These are phyloP conservation scores for Tinea semifulvella DNA, from an alignment of 2,888 invertebrate species.

Conservation along the genomic window DNA sequence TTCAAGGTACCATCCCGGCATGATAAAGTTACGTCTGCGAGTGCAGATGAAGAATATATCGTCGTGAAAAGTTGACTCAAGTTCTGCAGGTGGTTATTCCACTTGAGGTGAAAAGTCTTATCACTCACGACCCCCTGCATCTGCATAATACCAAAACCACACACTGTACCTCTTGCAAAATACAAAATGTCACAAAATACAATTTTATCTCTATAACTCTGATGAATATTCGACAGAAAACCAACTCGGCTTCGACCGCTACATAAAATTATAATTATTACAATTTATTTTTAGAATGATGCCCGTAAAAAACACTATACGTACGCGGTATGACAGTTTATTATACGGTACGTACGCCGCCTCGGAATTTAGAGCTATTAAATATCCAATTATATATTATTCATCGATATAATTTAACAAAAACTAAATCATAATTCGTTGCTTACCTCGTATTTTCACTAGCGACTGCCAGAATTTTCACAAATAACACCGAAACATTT, in stretches of 20 bases:
- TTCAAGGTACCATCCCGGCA: slow-evolving; percentile 76
- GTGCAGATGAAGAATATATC: slow-evolving; percentile 73
- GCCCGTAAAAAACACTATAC: slow-evolving; percentile 68
- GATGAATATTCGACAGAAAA: slow-evolving; percentile 58
- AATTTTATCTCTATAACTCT: slow-evolving; percentile 23
- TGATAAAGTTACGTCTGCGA: slow-evolving; percentile 76
- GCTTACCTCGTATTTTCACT: slow-evolving; percentile 58
- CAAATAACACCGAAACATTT: slow-evolving; percentile 65
- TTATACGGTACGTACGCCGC: slow-evolving; percentile 64
- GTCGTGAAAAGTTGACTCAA: slow-evolving; percentile 74
- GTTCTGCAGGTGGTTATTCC: slow-evolving; percentile 79
- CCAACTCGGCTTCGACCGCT: slow-evolving; percentile 60
- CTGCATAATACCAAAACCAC: slow-evolving; percentile 46
- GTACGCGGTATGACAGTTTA: slow-evolving; percentile 67
- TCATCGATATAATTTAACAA: slow-evolving; percentile 38
- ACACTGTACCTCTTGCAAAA: neutral
- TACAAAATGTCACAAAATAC: neutral
- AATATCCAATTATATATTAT: slow-evolving; percentile 52
- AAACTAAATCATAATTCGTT: slow-evolving; percentile 38
- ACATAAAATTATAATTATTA: slow-evolving; percentile 69
- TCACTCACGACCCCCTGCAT: slow-evolving; percentile 69
- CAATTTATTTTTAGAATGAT: slow-evolving; percentile 68
- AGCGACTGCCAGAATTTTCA: slow-evolving; percentile 60
- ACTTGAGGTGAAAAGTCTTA: slow-evolving; percentile 74
- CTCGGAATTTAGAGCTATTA: slow-evolving; percentile 61